Evolutionary conservation across 2,113 vertebrate genomes (phyloP).

Genomic region (Mungos mungo): DNA sequence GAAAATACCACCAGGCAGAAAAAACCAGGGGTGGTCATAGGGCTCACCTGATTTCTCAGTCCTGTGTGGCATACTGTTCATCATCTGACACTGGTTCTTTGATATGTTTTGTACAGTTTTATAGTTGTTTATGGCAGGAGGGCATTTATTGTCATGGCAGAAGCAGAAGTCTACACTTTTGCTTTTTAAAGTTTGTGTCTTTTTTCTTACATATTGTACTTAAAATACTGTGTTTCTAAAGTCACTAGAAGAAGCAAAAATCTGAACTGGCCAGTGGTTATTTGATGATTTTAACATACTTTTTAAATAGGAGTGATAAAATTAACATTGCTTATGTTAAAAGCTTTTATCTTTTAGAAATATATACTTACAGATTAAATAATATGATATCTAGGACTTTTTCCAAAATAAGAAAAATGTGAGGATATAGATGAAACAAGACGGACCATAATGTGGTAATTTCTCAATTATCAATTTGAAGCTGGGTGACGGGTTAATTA

Average conservation of each 20-base stretch:
- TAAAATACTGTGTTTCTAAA: neutral
- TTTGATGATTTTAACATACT: conserved; percentile 12
- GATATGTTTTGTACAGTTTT: neutral
- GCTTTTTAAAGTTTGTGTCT: neutral
- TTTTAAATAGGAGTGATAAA: neutral
- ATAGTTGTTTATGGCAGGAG: neutral
- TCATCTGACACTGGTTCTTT: neutral
- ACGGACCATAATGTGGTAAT: neutral
- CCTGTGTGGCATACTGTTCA: neutral
- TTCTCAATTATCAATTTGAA: neutral
- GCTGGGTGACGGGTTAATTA: neutral
- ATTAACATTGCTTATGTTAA: neutral
- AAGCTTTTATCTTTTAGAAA: neutral
- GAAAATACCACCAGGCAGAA: neutral
- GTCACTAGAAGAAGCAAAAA: neutral
- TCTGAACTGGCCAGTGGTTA: neutral
- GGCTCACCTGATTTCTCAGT: neutral
- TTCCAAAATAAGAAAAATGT: conserved; percentile 11
- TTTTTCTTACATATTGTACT: neutral
- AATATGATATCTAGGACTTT: neutral
- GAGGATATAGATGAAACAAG: neutral
- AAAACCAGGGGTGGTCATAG: neutral
- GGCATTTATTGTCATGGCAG: neutral
- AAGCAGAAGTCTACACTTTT: neutral
- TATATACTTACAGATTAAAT: neutral